Percentiles rank a stretch among this genome's conserved stretches.
Conservation (phyloP, 2,888 invertebrate genomes). For the Aethes cnicana region DNA sequence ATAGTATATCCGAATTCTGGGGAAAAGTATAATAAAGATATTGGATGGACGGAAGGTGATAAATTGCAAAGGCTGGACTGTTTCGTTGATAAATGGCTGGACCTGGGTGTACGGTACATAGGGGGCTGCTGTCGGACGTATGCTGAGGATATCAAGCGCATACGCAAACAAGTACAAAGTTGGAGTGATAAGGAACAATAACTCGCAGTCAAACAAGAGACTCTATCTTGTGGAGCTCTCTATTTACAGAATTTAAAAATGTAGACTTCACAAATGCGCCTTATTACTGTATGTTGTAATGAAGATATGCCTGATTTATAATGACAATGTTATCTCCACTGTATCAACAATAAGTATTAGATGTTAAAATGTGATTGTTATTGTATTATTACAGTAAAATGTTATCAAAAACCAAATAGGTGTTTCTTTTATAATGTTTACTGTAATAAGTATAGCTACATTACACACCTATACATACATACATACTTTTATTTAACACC, state of each 20-base stretch:
- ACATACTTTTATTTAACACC: no score
- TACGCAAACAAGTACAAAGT: slow-evolving; percentile 58
- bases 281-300: slow-evolving; percentile 3
- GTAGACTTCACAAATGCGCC: slow-evolving; percentile 4
- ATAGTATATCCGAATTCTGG: slow-evolving; percentile 97
- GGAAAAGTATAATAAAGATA: slow-evolving; percentile 85
- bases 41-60: slow-evolving; percentile 86
- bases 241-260: slow-evolving; percentile 5
- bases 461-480: neutral
- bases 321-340: slow-evolving; percentile 7
- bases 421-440: neutral
- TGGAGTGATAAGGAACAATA: slow-evolving; percentile 44
- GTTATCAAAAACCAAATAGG: slow-evolving; percentile 18
- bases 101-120: slow-evolving; percentile 89
- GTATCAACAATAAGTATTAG: slow-evolving; percentile 3
- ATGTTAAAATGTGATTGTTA: slow-evolving; percentile 8
- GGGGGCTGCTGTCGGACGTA: slow-evolving; percentile 96
- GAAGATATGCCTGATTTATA: slow-evolving; percentile 2
- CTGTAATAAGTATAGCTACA: neutral
- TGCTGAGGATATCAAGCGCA: slow-evolving; percentile 87
- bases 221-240: slow-evolving; percentile 13
- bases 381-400: slow-evolving; percentile 15
- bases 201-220: neutral
- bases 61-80: slow-evolving; percentile 84
- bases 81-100: slow-evolving; percentile 89